Base-by-base conservation (phyloP, 2,113 vertebrate species). In the Syrmaticus mikado region DNA sequence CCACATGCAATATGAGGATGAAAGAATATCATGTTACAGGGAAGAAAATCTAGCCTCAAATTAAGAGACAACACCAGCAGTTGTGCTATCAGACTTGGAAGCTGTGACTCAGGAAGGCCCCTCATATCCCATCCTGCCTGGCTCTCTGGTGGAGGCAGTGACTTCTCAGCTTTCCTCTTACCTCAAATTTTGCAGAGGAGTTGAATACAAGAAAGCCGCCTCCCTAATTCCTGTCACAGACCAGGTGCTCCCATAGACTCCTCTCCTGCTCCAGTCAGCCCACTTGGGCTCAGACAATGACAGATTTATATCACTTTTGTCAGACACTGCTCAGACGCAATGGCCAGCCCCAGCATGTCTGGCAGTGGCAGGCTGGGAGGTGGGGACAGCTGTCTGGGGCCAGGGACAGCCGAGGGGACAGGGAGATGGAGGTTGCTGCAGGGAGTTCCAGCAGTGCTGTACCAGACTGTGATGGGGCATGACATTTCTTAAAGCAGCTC, bases 131-230 rank as follows among this genome's bases (percentile, higher is more conserved):
- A 11, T 81, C 8, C 30, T 60, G 20, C 67, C 62, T 82, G 53
- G 68, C 53, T 90, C 36, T 86, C 57, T 53, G 24, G 61, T 62
- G 17, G 6, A 90, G 40, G 38, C 15, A 17, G 16, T 65, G 27
- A 55, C 90, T 82, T 75, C 36, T 82, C 40, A n/a, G 53, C 43
- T 87, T 82, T 50, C 46, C 30, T 80, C 25, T 77, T 81, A 62
- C 24, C 8, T 50, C 1, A 1, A 38, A 21, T 18, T 78, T 22
- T 78, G 68, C 16, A 3, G 28, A 50, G 40, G 73, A 17, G 15
- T 38, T 3, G 2, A 18, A 82, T 73, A 34, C 0, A 3, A 36
- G 52, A 32, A 90, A 95, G 32, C 72, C 19, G 34, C 34, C 93
- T 92, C n/a, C n/a, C 30, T 84, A 34, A 75, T 85, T 89, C 58